phyloP scores from a whole-genome alignment of 2,888 invertebrate genomes.

The Steromphala cineraria region DNA sequence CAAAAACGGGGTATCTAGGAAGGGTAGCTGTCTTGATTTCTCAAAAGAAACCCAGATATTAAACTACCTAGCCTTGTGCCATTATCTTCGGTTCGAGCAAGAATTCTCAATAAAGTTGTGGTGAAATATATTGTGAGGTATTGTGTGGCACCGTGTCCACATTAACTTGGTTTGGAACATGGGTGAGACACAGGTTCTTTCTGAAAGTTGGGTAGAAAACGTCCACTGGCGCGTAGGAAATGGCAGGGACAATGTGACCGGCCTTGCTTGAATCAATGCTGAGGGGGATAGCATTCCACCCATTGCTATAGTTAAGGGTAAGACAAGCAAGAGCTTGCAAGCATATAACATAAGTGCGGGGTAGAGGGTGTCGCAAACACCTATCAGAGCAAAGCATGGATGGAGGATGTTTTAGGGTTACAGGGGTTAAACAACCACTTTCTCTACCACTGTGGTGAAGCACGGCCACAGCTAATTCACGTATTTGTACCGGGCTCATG shows the following conservation, averaged over 20 bases:
- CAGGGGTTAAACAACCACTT: conserved; percentile 16
- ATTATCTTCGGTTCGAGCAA: not conserved
- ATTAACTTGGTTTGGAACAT: not conserved
- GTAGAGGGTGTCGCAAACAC: conserved; percentile 29
- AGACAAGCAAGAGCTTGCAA: conserved; percentile 29
- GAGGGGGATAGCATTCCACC: conserved; percentile 38
- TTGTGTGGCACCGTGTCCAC: not conserved
- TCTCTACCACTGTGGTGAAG: conserved; percentile 37
- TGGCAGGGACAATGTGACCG: conserved; percentile 33
- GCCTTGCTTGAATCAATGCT: conserved; percentile 41
- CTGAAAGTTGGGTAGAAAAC: conserved; percentile 25
- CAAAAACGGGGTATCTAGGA: no score
- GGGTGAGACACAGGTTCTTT: not conserved
- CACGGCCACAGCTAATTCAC: conserved; percentile 39
- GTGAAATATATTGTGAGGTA: not conserved
- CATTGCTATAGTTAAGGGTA: conserved; percentile 39
- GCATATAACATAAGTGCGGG: conserved; percentile 27
- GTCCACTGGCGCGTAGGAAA: conserved; percentile 36
- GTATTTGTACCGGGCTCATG: no score
- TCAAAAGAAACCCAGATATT: not conserved
- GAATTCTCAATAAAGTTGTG: not conserved
- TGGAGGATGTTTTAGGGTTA: conserved; percentile 35
- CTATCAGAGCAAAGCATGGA: conserved; percentile 39
- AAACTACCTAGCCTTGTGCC: not conserved
- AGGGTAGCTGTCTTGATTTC: no score